Percentiles rank a stretch among this genome's conserved stretches.
These are phyloP conservation scores for Condylostylus longicornis DNA, from an alignment of 1,140 invertebrate species.

Conservation along the genomic window DNA sequence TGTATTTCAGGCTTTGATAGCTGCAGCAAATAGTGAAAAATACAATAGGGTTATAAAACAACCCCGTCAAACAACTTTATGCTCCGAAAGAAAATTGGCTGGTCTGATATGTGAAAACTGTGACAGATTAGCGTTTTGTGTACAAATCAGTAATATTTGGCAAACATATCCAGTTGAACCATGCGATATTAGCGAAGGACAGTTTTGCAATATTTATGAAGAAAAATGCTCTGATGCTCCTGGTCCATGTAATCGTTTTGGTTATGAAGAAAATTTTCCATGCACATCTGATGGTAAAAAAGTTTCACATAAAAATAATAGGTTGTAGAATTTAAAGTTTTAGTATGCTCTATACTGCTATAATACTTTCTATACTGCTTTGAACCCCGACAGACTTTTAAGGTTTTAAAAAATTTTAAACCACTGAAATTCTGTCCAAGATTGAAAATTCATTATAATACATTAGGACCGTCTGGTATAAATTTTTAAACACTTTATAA, in stretches of 20 bases:
- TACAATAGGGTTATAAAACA: too few relatives aligned
- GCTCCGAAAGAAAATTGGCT: conserved; percentile 18
- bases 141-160: conserved; percentile 25
- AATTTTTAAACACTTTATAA: too few relatives aligned
- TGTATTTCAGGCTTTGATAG: too few relatives aligned
- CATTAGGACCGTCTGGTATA: too few relatives aligned
- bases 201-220: conserved; percentile 22
- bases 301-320: not conserved
- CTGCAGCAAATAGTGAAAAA: too few relatives aligned
- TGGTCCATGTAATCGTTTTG: conserved; percentile 28
- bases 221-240: conserved; percentile 23
- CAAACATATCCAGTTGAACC: conserved; percentile 27
- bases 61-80: conserved; percentile 21
- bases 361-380: too few relatives aligned
- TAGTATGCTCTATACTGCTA: too few relatives aligned
- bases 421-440: too few relatives aligned
- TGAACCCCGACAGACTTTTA: too few relatives aligned
- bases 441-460: too few relatives aligned
- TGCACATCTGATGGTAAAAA: conserved; percentile 22
- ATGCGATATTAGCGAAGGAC: conserved; percentile 25
- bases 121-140: conserved; percentile 24
- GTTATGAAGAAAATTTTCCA: conserved; percentile 25
- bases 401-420: too few relatives aligned
- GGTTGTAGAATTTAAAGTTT: not conserved
- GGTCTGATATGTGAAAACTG: conserved; percentile 30